A percentile compares a stretch with the other conserved stretches of the same genome.
phyloP scores from a whole-genome alignment of 2,888 invertebrate genomes.

The Hypercompe scribonia region DNA sequence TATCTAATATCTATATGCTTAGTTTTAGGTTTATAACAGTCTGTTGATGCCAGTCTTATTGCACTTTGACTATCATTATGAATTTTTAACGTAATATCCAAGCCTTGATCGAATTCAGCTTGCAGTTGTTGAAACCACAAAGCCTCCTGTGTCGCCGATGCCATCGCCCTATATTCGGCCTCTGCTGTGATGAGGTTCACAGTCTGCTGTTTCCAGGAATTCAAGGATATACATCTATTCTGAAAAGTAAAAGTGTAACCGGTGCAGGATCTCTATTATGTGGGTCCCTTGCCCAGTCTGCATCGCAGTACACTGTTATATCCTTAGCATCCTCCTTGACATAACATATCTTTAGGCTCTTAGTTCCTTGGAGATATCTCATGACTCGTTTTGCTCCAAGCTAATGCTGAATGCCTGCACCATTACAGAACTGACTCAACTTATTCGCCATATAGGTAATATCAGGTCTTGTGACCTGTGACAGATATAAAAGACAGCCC shows the following conservation, averaged over 20 bases:
- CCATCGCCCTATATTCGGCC: conserved; percentile 39
- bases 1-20: too few relatives aligned
- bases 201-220: conserved; percentile 35
- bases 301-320: conserved; percentile 43
- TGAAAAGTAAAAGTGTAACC: conserved; percentile 50
- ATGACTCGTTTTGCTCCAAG: conserved; percentile 41
- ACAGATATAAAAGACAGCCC: conserved; percentile 43
- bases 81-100: conserved; percentile 27
- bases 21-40: too few relatives aligned
- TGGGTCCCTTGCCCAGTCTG: conserved; percentile 48
- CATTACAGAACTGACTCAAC: conserved; percentile 39
- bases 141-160: conserved; percentile 39
- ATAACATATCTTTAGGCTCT: conserved; percentile 27
- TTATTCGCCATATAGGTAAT: conserved; percentile 44
- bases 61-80: conserved; percentile 31
- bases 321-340: conserved; percentile 22
- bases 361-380: conserved; percentile 46
- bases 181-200: conserved; percentile 44
- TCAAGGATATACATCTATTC: conserved; percentile 35
- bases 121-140: conserved; percentile 38
- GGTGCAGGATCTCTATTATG: conserved; percentile 45
- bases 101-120: conserved; percentile 34
- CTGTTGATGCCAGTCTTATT: too few relatives aligned
- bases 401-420: conserved; percentile 42
- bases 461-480: conserved; percentile 46